phyloP scores from a whole-genome alignment of 92 coral and sea anemone genomes.

The Pocillopora grandis region DNA sequence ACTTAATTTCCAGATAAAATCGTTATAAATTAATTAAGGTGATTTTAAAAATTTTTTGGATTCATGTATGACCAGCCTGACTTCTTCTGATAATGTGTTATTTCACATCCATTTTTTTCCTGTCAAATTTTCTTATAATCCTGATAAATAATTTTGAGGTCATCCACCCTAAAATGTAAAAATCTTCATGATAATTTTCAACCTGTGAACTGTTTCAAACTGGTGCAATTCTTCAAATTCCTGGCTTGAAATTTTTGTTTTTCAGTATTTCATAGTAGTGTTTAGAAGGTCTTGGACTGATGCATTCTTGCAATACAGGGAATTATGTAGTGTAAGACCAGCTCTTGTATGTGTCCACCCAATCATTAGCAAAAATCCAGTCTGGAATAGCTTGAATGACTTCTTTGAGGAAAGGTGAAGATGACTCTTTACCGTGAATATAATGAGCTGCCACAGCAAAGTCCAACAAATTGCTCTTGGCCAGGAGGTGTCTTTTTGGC shows the following conservation, averaged over 20 bases:
- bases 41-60: too few species aligned
- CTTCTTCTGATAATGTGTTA: too few species aligned
- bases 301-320: neutral
- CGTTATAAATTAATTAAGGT: too few species aligned
- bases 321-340: conserved; percentile 56
- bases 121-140: too few species aligned
- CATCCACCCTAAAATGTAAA: too few species aligned
- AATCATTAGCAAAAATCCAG: conserved; percentile 79
- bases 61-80: too few species aligned
- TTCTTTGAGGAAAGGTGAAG: conserved; percentile 68
- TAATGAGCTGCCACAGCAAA: conserved; percentile 89
- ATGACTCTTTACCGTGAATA: conserved; percentile 70
- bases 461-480: conserved; percentile 55
- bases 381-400: conserved; percentile 67
- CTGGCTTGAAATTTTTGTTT: too few species aligned
- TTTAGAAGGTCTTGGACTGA: neutral
- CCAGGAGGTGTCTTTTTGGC: conserved; percentile 32
- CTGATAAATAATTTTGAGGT: too few species aligned
- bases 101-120: too few species aligned
- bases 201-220: too few species aligned
- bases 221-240: neutral
- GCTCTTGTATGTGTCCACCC: conserved; percentile 83
- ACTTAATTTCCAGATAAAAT: too few species aligned
- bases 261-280: neutral
- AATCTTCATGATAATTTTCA: too few species aligned